Conservation (phyloP, 2,113 vertebrate species). For the Actenoides hombroni region DNA sequence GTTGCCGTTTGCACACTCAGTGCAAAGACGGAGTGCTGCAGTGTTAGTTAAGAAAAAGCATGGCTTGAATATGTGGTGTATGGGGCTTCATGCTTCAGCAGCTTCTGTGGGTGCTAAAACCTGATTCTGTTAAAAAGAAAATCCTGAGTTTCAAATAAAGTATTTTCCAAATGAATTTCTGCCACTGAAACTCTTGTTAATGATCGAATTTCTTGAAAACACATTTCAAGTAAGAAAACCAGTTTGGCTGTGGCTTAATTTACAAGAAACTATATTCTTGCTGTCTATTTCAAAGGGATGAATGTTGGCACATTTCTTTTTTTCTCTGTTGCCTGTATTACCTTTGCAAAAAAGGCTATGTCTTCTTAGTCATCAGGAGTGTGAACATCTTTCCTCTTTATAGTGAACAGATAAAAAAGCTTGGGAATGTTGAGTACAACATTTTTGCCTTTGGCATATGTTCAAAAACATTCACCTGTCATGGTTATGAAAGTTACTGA, state of each 20-base stretch:
- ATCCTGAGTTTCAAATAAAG: background rate
- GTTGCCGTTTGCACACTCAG: background rate
- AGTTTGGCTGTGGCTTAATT: background rate
- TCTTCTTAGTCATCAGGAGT: background rate
- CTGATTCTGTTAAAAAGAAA: background rate
- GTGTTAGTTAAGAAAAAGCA: background rate
- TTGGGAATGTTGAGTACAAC: background rate
- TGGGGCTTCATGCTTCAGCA: background rate
- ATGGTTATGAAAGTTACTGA: background rate
- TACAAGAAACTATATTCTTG: background rate
- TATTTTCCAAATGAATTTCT: background rate
- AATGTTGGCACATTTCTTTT: background rate
- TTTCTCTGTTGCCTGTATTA: background rate
- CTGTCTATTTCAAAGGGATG: background rate
- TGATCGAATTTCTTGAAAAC: background rate
- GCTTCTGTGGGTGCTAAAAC: background rate
- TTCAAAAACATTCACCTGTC: background rate
- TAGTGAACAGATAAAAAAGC: background rate
- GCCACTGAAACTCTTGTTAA: background rate
- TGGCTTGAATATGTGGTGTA: fast-evolving
- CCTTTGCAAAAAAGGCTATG: background rate
- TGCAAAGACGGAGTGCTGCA: background rate
- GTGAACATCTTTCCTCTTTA: background rate
- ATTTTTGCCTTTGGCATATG: background rate
- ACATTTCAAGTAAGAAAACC: background rate